Conservation (phyloP, 2,113 vertebrate species). For the Calidris pygmaea region DNA sequence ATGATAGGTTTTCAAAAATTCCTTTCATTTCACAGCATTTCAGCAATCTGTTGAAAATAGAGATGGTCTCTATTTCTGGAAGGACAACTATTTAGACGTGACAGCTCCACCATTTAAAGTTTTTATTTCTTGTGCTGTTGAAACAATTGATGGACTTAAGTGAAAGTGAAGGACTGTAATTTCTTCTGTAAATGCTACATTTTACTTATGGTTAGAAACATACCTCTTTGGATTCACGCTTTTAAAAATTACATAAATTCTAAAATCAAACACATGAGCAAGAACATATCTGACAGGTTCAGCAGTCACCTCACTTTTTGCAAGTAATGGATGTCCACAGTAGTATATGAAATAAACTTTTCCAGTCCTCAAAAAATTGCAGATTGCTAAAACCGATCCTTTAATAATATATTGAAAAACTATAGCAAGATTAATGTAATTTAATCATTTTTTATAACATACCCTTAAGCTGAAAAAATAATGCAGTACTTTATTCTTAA, state of each 20-base stretch:
- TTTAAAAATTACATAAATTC: neutral
- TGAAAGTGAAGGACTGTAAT: neutral
- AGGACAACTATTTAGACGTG: neutral
- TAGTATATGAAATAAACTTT: neutral
- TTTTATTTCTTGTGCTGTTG: neutral
- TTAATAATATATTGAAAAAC: neutral
- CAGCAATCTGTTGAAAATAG: neutral
- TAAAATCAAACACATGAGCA: neutral
- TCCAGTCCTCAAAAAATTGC: neutral
- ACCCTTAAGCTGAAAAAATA: neutral
- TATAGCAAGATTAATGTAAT: neutral
- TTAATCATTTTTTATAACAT: neutral
- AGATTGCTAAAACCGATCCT: neutral
- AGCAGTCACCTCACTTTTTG: neutral
- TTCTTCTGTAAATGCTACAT: neutral
- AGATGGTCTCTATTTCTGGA: neutral
- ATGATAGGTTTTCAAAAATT: neutral
- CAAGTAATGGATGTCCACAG: neutral
- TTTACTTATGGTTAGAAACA: neutral
- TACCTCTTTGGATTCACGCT: neutral
- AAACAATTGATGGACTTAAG: neutral
- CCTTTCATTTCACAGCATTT: neutral
- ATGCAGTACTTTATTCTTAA: no score
- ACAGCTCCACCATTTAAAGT: neutral
- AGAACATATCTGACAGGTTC: neutral